phyloP scores from a whole-genome alignment of 2,797 vertebrate genomes.

The Takifugu rubripes region DNA sequence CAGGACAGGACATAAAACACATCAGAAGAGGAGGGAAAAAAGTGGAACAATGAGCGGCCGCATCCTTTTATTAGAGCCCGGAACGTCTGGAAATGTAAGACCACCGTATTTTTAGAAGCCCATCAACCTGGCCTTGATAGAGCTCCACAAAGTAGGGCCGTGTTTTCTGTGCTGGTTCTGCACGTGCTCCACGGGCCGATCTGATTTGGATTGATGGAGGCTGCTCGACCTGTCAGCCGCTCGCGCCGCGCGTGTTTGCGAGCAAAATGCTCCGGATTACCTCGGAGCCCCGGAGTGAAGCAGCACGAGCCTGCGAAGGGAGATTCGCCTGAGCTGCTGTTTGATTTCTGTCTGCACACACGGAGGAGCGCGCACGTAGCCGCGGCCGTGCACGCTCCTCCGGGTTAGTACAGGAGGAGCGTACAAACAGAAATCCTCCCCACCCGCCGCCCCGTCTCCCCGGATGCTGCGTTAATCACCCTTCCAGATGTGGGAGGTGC shows the following conservation, averaged over 20 bases:
- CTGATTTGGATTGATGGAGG: conserved; percentile 69
- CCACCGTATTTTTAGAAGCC: conserved; percentile 76
- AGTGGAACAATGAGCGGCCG: conserved; percentile 67
- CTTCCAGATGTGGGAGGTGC: conserved; percentile 66
- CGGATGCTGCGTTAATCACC: conserved; percentile 68
- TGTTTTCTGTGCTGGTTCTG: conserved; percentile 56
- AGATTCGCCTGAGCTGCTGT: conserved; percentile 19
- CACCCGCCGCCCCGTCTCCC: conserved; percentile 42
- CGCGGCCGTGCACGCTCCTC: no score
- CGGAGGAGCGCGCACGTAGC: conserved; percentile 6
- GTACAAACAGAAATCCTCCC: neutral
- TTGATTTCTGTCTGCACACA: conserved; percentile 29
- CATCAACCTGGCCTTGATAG: conserved; percentile 77
- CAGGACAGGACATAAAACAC: conserved; percentile 51
- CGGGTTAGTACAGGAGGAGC: no score
- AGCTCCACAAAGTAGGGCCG: conserved; percentile 74
- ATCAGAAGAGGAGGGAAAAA: conserved; percentile 34
- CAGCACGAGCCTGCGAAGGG: conserved; percentile 10
- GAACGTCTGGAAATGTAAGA: conserved; percentile 73
- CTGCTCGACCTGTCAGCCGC: conserved; percentile 47
- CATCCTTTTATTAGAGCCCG: conserved; percentile 67
- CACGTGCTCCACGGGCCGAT: conserved; percentile 46
- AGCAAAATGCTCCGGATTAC: conserved; percentile 54
- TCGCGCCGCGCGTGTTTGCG: conserved; percentile 31
- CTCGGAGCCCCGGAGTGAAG: conserved; percentile 24